Conservation (phyloP, 2,888 invertebrate genomes). For the Dioctria rufipes region DNA sequence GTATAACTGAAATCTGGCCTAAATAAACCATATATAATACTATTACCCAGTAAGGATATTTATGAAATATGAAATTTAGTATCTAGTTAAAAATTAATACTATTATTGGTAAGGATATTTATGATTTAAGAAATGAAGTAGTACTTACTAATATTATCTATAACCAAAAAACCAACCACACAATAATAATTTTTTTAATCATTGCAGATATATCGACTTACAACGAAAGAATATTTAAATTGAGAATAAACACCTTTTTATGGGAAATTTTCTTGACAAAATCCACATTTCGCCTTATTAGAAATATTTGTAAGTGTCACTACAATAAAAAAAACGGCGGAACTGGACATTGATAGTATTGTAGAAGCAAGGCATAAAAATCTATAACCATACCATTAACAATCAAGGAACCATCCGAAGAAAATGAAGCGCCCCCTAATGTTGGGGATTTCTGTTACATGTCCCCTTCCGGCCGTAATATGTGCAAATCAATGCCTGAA, state of each 20-base stretch:
- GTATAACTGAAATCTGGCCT: no score
- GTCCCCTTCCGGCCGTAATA: conserved; percentile 25
- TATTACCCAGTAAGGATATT: no score
- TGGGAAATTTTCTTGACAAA: neutral
- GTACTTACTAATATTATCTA: no score
- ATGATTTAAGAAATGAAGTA: no score
- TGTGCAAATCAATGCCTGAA: conserved; percentile 29
- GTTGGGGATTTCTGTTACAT: conserved; percentile 17
- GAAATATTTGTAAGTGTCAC: neutral
- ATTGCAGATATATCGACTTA: neutral
- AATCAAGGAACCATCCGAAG: conserved; percentile 58
- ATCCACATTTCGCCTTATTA: neutral
- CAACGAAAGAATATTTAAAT: neutral
- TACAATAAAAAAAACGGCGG: neutral
- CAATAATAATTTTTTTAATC: neutral
- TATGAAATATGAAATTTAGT: no score
- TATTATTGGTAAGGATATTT: no score
- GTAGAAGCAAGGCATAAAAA: neutral
- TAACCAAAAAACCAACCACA: no score
- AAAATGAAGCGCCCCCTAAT: conserved; percentile 58
- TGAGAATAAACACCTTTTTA: neutral
- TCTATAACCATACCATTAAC: conserved; percentile 56
- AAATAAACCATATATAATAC: no score
- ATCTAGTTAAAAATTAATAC: no score
- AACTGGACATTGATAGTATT: neutral